These are phyloP conservation scores for Grammomys dolichurus DNA, from an alignment of 2,113 vertebrate genomes.

Conservation along the genomic window DNA sequence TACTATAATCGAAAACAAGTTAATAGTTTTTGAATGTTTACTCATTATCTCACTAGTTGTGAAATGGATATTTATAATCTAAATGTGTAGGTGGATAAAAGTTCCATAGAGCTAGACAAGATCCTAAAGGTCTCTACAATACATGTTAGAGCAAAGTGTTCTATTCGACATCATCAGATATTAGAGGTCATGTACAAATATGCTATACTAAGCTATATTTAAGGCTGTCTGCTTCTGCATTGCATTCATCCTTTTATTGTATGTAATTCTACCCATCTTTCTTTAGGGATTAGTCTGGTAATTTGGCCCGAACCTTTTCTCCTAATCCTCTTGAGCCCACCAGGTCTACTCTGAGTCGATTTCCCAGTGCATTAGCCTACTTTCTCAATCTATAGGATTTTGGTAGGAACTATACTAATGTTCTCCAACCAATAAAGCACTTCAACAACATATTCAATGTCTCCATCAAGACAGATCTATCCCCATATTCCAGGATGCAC, in stretches of 20 bases:
- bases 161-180: not conserved
- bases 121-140: not conserved
- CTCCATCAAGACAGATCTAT: not conserved
- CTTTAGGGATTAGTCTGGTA: not conserved
- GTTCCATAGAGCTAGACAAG: no score
- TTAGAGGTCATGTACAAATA: not conserved
- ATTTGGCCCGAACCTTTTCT: not conserved
- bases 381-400: not conserved
- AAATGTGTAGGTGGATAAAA: not conserved
- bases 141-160: not conserved
- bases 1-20: not conserved
- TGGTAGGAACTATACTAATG: not conserved
- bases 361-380: not conserved
- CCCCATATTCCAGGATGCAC: not conserved
- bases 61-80: not conserved
- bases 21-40: not conserved
- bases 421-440: not conserved
- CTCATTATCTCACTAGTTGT: not conserved
- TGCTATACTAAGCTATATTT: not conserved
- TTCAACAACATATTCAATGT: not conserved
- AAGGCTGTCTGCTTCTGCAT: no score
- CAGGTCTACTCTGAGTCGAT: not conserved
- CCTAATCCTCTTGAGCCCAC: not conserved
- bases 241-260: not conserved
- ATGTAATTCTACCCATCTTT: not conserved